Evolutionary conservation across 2,113 vertebrate species (phyloP).

Genomic region (Tragelaphus buxtoni): DNA sequence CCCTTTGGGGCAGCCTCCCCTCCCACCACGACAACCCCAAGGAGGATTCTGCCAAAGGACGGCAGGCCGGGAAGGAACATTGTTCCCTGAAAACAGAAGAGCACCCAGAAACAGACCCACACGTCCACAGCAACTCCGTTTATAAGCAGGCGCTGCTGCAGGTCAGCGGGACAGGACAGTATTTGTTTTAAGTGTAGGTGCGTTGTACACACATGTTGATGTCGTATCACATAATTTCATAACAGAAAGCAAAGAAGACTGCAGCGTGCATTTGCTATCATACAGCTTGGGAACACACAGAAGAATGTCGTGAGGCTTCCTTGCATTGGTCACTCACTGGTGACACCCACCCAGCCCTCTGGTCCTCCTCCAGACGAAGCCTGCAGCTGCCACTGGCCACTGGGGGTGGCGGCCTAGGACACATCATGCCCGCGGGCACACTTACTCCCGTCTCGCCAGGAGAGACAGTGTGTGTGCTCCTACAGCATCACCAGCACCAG

Average conservation of each 20-base stretch:
- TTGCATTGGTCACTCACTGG: neutral
- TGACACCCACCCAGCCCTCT: neutral
- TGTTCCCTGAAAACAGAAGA: neutral
- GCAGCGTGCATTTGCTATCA: neutral
- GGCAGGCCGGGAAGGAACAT: neutral
- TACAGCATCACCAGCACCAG: neutral
- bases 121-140: fast-evolving
- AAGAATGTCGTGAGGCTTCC: neutral
- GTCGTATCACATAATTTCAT: neutral
- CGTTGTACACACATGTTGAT: neutral
- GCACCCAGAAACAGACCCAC: neutral
- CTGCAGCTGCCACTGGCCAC: too few species aligned
- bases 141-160: neutral
- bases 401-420: neutral
- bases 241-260: neutral
- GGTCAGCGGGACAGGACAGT: neutral
- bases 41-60: neutral
- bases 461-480: neutral
- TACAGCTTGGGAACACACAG: neutral
- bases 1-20: neutral
- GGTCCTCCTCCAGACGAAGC: neutral
- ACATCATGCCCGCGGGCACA: fast-evolving
- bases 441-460: neutral
- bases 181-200: neutral
- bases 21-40: too few species aligned